Conservation (phyloP, 2,797 vertebrate species). For the Amphiprion clarkii region DNA sequence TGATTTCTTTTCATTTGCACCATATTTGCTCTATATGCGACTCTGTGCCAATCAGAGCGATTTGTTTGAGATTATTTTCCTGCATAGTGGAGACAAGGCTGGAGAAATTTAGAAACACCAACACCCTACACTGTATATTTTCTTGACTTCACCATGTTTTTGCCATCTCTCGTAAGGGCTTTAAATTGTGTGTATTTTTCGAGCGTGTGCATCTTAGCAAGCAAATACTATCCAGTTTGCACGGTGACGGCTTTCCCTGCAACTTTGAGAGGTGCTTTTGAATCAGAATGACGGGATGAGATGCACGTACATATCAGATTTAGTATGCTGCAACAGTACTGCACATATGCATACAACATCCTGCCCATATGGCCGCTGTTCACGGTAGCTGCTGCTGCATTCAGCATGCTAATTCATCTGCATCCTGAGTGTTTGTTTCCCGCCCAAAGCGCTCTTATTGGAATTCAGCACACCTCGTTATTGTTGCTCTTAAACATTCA, state of each 20-base stretch:
- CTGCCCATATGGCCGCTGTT: slow-evolving; percentile 45
- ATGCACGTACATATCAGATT: slow-evolving; percentile 11
- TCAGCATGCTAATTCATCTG: slow-evolving; percentile 45
- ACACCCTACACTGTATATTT: not conserved
- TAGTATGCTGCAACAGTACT: slow-evolving; percentile 43
- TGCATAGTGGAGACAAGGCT: slow-evolving; percentile 3
- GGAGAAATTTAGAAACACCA: not conserved
- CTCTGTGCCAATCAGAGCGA: slow-evolving; percentile 29
- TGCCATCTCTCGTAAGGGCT: not conserved
- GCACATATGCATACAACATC: slow-evolving; percentile 35
- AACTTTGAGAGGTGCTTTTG: slow-evolving; percentile 8
- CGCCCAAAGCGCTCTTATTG: slow-evolving; percentile 9
- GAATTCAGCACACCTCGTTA: slow-evolving; percentile 8
- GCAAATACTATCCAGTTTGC: not conserved
- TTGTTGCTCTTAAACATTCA: slow-evolving; percentile 10
- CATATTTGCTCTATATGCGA: slow-evolving; percentile 11
- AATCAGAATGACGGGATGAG: slow-evolving; percentile 8
- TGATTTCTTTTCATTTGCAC: slow-evolving; percentile 38
- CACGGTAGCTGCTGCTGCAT: slow-evolving; percentile 2
- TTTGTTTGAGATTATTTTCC: slow-evolving; percentile 33
- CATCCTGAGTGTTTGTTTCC: slow-evolving; percentile 16
- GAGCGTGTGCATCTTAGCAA: not conserved
- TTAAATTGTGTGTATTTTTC: not conserved
- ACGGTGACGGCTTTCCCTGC: slow-evolving; percentile 2
- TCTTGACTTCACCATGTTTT: too few species aligned